Percentiles rank a stretch among this genome's conserved stretches.
These are phyloP conservation scores for Spatulosminthurus flaviceps DNA, from an alignment of 2,888 invertebrate genomes.

Conservation along the genomic window DNA sequence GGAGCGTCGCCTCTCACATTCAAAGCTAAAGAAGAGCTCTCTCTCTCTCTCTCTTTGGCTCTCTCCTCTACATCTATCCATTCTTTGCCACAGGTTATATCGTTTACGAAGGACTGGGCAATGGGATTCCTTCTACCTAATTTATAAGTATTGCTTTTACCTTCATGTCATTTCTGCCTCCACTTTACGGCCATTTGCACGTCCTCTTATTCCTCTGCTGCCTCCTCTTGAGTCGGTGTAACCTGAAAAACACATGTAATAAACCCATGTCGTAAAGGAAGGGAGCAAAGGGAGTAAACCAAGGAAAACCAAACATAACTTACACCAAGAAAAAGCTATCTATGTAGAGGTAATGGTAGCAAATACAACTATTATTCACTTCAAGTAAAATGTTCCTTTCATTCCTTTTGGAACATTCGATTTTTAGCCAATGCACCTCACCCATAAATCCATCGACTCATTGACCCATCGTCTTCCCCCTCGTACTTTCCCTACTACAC, in stretches of 20 bases:
- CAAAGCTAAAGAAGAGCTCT: not conserved
- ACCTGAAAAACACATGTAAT: not conserved
- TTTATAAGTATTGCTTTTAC: slow-evolving; percentile 14
- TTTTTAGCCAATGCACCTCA: not conserved
- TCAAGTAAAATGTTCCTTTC: not conserved
- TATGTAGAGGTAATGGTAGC: not conserved
- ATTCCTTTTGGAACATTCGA: not conserved
- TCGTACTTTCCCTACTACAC: not conserved
- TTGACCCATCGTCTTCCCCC: not conserved
- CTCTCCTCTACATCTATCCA: not conserved
- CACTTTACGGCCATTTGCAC: slow-evolving; percentile 18
- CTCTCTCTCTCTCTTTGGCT: too few relatives aligned
- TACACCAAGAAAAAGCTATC: not conserved
- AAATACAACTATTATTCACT: not conserved
- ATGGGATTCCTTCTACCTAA: not conserved
- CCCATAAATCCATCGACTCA: not conserved
- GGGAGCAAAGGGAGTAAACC: slow-evolving; percentile 9
- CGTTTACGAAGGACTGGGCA: not conserved
- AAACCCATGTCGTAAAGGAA: slow-evolving; percentile 2
- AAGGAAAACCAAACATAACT: not conserved
- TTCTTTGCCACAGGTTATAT: too few relatives aligned
- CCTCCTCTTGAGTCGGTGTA: not conserved
- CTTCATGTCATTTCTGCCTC: slow-evolving; percentile 14
- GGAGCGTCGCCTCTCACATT: not conserved
- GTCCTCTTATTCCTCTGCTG: not conserved